Conservation (phyloP, 2,888 invertebrate genomes). For the Lymantria monacha region DNA sequence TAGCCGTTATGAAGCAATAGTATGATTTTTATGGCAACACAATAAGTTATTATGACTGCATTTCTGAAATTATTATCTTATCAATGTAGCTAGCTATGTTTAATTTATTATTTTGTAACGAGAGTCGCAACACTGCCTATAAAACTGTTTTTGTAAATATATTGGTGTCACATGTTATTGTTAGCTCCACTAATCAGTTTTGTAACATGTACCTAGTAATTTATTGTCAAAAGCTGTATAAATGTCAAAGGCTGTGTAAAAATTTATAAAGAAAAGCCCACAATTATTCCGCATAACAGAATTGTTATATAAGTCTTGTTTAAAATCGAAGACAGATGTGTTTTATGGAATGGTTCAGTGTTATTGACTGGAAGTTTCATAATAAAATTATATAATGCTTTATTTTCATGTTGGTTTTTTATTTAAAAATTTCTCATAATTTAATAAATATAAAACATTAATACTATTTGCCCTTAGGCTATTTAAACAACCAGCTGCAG, state of each 20-base stretch:
- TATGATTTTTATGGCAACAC: too few species aligned
- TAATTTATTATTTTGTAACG: slow-evolving; percentile 29
- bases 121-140: slow-evolving; percentile 60
- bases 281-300: slow-evolving; percentile 61
- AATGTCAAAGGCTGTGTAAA: slow-evolving; percentile 81
- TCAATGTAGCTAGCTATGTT: slow-evolving; percentile 1
- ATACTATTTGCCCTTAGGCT: too few species aligned
- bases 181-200: slow-evolving; percentile 78
- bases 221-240: slow-evolving; percentile 79
- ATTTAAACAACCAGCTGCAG: too few species aligned
- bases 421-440: slow-evolving; percentile 30
- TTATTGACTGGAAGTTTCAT: slow-evolving; percentile 80
- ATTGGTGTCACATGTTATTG: slow-evolving; percentile 68
- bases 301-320: slow-evolving; percentile 69
- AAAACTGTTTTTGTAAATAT: slow-evolving; percentile 74
- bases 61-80: too few species aligned
- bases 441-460: too few species aligned
- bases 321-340: slow-evolving; percentile 69
- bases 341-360: slow-evolving; percentile 80
- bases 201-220: slow-evolving; percentile 72
- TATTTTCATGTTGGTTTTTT: slow-evolving; percentile 76
- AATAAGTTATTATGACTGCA: too few species aligned
- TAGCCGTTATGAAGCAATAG: too few species aligned
- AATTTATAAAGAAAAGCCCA: slow-evolving; percentile 65
- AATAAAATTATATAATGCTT: slow-evolving; percentile 82